Percentiles rank a stretch among this genome's conserved stretches.
These are phyloP conservation scores for Hippocampus mohnikei DNA, from an alignment of 2,113 vertebrate genomes.

Conservation along the genomic window DNA sequence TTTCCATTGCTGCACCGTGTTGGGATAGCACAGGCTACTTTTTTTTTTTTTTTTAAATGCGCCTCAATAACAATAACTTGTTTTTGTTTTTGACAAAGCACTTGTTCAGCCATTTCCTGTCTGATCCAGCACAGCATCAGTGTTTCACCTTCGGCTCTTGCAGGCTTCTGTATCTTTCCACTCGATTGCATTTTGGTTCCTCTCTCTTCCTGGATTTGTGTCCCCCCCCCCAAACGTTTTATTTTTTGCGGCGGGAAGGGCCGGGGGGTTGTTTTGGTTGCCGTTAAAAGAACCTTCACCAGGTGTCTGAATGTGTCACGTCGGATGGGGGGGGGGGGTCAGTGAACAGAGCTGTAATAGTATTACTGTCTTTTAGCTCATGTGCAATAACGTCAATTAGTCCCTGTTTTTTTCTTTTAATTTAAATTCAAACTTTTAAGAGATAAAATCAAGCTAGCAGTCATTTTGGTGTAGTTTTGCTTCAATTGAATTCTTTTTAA, in stretches of 20 bases:
- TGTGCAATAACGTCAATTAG: constrained; percentile 75
- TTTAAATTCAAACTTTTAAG: constrained; percentile 40
- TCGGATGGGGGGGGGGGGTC: constrained; percentile 25
- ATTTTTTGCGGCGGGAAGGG: background rate
- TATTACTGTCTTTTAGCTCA: constrained; percentile 69
- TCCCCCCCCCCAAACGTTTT: too few species aligned
- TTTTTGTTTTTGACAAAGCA: constrained; percentile 49
- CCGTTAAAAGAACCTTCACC: constrained; percentile 34
- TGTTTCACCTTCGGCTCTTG: constrained; percentile 48
- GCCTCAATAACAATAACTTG: constrained; percentile 55
- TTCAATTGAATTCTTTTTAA: constrained; percentile 5
- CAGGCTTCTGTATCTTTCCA: constrained; percentile 28
- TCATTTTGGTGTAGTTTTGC: constrained; percentile 31
- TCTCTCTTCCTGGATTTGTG: background rate
- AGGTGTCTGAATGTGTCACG: constrained; percentile 55
- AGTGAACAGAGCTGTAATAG: constrained; percentile 58
- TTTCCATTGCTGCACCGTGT: constrained; percentile 35
- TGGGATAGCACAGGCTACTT: constrained; percentile 64
- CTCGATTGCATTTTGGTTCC: constrained; percentile 20
- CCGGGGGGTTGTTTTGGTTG: constrained; percentile 12
- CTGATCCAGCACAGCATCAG: constrained; percentile 68
- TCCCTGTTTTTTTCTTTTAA: constrained; percentile 59
- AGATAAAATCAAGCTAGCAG: constrained; percentile 33
- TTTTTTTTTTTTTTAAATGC: constrained; percentile 37
- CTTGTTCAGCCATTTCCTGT: constrained; percentile 70